Evolutionary conservation across 2,113 vertebrate species (phyloP).

Genomic region (Brachyistius frenatus): DNA sequence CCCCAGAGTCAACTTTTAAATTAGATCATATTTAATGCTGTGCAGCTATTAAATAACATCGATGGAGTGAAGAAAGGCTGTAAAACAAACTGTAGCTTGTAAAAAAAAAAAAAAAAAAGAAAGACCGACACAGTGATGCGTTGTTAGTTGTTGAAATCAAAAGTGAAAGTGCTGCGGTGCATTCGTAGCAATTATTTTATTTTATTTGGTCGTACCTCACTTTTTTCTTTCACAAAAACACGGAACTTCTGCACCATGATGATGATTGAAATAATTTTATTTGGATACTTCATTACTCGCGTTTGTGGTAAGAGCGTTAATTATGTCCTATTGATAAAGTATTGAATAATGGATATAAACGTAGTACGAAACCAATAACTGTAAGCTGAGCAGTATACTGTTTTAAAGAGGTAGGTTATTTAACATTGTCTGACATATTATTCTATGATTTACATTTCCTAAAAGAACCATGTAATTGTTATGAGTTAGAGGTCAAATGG

Average conservation of each 20-base stretch:
- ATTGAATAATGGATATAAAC: no score
- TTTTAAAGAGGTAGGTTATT: no score
- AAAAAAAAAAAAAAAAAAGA: not conserved
- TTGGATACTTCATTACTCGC: conserved; percentile 58
- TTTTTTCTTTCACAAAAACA: not conserved
- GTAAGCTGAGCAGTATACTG: no score
- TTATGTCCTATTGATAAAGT: no score
- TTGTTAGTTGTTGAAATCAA: conserved; percentile 62
- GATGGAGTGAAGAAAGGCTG: not conserved
- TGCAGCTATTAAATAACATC: accelerated
- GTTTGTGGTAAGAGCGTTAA: conserved; percentile 69
- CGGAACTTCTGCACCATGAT: not conserved
- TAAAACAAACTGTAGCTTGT: not conserved
- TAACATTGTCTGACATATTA: no score
- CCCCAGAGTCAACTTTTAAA: not conserved
- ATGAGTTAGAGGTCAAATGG: no score
- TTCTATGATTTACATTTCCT: no score
- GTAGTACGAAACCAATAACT: no score
- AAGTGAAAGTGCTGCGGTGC: conserved; percentile 77
- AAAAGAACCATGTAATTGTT: no score
- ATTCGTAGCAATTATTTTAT: not conserved
- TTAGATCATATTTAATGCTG: not conserved
- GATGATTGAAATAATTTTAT: conserved; percentile 52
- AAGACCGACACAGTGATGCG: not conserved
- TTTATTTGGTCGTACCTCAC: not conserved